A percentile compares a stretch with the other conserved stretches of the same genome.
phyloP scores from a whole-genome alignment of 2,797 vertebrate genomes.

The Xenops minutus region DNA sequence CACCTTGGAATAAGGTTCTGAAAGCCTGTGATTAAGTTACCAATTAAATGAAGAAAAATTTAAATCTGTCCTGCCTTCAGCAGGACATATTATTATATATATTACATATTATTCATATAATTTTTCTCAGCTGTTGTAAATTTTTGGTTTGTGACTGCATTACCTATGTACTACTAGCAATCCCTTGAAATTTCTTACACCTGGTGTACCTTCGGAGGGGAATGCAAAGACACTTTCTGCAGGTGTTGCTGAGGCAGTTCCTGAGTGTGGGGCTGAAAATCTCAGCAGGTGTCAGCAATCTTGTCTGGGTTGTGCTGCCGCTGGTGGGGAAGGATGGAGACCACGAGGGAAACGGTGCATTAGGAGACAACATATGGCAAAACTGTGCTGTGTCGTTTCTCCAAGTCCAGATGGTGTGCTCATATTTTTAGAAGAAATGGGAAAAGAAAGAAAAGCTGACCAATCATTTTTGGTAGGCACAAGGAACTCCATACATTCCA shows the following conservation, averaged over 20 bases:
- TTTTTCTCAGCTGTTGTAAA: neutral
- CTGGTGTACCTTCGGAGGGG: neutral
- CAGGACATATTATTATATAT: no score
- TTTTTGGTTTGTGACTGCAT: neutral
- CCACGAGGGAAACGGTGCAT: accelerated
- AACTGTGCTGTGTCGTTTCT: neutral
- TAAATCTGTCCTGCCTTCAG: neutral
- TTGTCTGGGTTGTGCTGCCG: neutral
- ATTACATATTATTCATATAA: neutral
- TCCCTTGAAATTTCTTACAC: neutral
- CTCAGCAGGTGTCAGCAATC: neutral
- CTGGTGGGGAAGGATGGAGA: neutral
- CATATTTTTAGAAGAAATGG: neutral
- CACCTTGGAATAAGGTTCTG: neutral
- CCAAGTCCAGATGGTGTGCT: neutral
- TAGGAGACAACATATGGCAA: neutral
- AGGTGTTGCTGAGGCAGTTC: neutral
- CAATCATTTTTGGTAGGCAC: neutral
- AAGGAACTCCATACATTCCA: neutral
- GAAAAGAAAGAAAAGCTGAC: neutral
- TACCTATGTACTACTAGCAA: neutral
- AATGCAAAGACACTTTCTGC: neutral
- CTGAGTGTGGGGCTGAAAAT: neutral
- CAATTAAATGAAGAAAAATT: neutral
- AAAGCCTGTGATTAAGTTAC: neutral